phyloP scores from a whole-genome alignment of 2,113 vertebrate species.

The Pelecanus crispus region DNA sequence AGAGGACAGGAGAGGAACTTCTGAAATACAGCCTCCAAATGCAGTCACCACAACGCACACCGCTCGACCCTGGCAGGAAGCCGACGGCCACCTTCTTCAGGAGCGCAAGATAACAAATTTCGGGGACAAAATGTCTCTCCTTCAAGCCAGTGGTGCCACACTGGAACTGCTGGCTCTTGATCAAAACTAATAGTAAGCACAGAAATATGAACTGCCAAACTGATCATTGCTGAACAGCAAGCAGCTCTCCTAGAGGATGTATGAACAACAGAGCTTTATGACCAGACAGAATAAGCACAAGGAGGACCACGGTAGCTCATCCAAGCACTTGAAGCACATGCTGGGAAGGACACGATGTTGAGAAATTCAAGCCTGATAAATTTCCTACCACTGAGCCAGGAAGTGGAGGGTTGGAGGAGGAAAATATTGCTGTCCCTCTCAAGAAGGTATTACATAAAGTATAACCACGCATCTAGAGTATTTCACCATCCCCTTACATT shows the following conservation, averaged over 20 bases:
- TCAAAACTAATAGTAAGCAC: neutral
- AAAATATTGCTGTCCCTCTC: conserved; percentile 1
- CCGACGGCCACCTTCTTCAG: neutral
- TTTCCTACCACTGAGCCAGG: conserved; percentile 6
- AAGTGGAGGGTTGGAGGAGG: neutral
- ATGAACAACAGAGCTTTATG: neutral
- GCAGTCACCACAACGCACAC: fast-evolving
- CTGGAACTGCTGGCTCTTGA: neutral
- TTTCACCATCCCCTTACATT: neutral
- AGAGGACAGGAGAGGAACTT: conserved; percentile 47
- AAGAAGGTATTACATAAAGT: neutral
- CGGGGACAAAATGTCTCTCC: neutral
- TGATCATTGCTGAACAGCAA: neutral
- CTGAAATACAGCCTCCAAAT: conserved; percentile 5
- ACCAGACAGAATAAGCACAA: neutral
- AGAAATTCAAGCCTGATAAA: conserved; percentile 35
- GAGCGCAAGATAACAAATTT: neutral
- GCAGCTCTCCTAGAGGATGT: neutral
- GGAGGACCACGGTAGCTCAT: neutral
- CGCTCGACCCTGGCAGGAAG: neutral
- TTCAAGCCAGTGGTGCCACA: neutral
- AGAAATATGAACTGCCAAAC: neutral
- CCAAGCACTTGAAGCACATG: neutral
- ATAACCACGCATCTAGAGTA: neutral
- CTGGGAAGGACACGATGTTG: neutral